Percentiles rank a stretch among this genome's conserved stretches.
These are phyloP conservation scores for Bufo gargarizans DNA, from an alignment of 2,113 vertebrate species.

Conservation along the genomic window DNA sequence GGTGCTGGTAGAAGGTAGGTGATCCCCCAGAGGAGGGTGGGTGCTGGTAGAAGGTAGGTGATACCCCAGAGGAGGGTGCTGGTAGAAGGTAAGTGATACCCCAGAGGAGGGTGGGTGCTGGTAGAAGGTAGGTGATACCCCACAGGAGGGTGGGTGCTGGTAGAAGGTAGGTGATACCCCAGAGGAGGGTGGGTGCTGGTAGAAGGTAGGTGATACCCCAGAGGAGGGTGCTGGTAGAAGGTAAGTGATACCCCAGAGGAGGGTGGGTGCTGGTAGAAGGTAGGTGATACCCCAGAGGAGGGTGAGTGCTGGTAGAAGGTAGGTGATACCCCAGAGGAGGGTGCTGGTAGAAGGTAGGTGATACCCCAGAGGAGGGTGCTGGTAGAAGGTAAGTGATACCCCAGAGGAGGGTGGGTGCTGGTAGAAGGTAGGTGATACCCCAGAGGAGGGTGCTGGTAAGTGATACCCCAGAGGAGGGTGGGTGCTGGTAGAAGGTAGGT, in stretches of 20 bases:
- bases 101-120: neutral
- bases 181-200: no score
- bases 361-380: neutral
- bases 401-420: neutral
- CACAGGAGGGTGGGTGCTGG: no score
- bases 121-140: no score
- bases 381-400: neutral
- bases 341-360: neutral
- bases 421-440: neutral
- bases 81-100: neutral
- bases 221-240: no score
- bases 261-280: no score
- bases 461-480: neutral
- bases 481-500: neutral
- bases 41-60: neutral
- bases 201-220: no score
- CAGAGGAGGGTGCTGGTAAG: neutral
- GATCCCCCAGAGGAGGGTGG: neutral
- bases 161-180: no score
- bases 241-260: no score
- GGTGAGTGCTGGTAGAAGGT: no score
- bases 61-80: neutral
- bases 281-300: no score
- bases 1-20: neutral
- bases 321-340: no score